These are phyloP conservation scores for Platycercus adscitus DNA, from an alignment of 2,113 vertebrate species.

Conservation along the genomic window DNA sequence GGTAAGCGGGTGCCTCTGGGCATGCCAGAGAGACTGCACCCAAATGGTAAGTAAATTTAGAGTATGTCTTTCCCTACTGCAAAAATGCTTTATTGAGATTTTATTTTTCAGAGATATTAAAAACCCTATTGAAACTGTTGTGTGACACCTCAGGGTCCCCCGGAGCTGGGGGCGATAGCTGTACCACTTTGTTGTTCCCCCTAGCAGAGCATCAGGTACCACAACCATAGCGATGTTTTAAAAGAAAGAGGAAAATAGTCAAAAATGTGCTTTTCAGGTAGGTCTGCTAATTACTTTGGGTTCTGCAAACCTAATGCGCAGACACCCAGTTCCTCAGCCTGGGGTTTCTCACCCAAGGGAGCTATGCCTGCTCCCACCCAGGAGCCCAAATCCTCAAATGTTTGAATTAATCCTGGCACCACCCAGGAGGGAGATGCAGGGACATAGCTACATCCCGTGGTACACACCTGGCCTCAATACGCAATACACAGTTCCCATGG, in stretches of 20 bases:
- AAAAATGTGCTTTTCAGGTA: neutral
- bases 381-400: neutral
- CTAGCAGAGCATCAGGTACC: rapidly evolving
- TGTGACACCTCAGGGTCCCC: neutral
- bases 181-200: neutral
- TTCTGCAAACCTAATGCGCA: neutral
- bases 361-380: neutral
- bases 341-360: neutral
- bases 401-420: rapidly evolving
- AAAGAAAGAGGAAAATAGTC: neutral
- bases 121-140: neutral
- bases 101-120: neutral
- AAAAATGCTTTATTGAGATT: neutral
- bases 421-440: neutral
- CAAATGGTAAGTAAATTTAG: neutral
- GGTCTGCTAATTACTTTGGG: neutral
- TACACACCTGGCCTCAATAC: neutral
- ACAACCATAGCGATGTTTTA: neutral
- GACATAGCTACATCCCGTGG: neutral
- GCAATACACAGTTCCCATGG: rapidly evolving
- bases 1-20: neutral
- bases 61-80: neutral
- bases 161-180: neutral
- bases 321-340: neutral
- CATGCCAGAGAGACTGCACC: neutral